Percentiles rank a stretch among this genome's conserved stretches.
These are phyloP conservation scores for Nothobranchius kuhntae DNA, from an alignment of 2,113 vertebrate genomes.

Conservation along the genomic window DNA sequence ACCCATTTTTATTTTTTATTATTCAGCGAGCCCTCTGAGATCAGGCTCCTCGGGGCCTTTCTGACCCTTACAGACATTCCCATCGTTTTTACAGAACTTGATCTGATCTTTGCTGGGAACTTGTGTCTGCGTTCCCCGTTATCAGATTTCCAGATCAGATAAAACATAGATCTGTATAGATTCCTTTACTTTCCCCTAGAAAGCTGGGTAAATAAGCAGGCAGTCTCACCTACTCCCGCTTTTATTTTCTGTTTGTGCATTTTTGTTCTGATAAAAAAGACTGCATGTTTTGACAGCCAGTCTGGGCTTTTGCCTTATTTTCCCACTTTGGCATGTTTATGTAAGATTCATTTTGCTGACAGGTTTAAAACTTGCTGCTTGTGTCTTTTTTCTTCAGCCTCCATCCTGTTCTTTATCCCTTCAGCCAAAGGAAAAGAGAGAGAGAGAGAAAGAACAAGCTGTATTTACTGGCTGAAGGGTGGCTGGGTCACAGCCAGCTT, in stretches of 20 bases:
- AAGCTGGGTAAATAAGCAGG: slow-evolving; percentile 6
- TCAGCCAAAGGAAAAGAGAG: slow-evolving; percentile 31
- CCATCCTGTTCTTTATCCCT: slow-evolving; percentile 30
- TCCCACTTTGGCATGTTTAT: slow-evolving; percentile 1
- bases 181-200: slow-evolving; percentile 5
- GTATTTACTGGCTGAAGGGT: slow-evolving; percentile 51
- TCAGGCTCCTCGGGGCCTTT: slow-evolving; percentile 34
- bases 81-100: slow-evolving; percentile 7
- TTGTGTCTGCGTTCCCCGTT: slow-evolving; percentile 21
- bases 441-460: slow-evolving; percentile 47
- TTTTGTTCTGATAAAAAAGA: slow-evolving; percentile 10
- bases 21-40: slow-evolving; percentile 19
- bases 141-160: slow-evolving; percentile 26
- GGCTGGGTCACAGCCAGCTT: slow-evolving; percentile 56
- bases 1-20: background rate
- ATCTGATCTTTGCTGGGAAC: slow-evolving; percentile 26
- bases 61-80: slow-evolving; percentile 44
- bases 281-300: slow-evolving; percentile 26
- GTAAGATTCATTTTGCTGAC: slow-evolving; percentile 26
- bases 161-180: background rate
- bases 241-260: background rate
- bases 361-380: slow-evolving; percentile 36
- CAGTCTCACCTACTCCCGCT: background rate
- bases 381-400: slow-evolving; percentile 2
- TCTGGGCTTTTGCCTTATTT: slow-evolving; percentile 4